phyloP scores from a whole-genome alignment of 2,888 invertebrate genomes.

The Eilema caniola region DNA sequence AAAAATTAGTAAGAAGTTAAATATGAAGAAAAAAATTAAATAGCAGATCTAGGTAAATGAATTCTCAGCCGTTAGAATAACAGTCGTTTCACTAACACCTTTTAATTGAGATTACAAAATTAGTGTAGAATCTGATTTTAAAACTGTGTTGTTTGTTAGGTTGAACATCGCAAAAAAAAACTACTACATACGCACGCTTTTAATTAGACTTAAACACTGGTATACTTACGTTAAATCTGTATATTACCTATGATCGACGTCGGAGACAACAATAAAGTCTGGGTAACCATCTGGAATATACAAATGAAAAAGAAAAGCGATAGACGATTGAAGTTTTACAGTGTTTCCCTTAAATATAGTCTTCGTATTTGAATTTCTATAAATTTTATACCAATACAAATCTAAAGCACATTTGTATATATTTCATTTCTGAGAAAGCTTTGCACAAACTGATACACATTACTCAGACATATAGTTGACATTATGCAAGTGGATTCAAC shows the following conservation, averaged over 20 bases:
- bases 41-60: conserved; percentile 3
- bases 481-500: conserved; percentile 21
- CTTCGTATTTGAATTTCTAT: too few species aligned
- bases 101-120: conserved; percentile 2
- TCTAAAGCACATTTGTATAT: neutral
- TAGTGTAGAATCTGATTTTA: neutral
- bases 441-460: conserved; percentile 19
- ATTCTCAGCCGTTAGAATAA: conserved; percentile 8
- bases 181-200: neutral
- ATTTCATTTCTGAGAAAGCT: neutral
- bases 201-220: neutral
- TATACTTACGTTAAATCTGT: neutral
- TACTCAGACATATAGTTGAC: conserved; percentile 20
- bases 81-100: neutral
- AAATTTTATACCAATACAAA: too few species aligned
- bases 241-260: neutral
- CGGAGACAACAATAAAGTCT: neutral
- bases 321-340: too few species aligned
- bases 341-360: too few species aligned
- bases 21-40: neutral
- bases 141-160: neutral
- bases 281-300: neutral
- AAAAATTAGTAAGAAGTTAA: conserved; percentile 23
- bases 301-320: too few species aligned
- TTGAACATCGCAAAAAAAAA: neutral